Evolutionary conservation across 2,113 vertebrate genomes (phyloP), one percentile per base, ranked within the genome.

Genomic region (Oophaga pumilio): DNA sequence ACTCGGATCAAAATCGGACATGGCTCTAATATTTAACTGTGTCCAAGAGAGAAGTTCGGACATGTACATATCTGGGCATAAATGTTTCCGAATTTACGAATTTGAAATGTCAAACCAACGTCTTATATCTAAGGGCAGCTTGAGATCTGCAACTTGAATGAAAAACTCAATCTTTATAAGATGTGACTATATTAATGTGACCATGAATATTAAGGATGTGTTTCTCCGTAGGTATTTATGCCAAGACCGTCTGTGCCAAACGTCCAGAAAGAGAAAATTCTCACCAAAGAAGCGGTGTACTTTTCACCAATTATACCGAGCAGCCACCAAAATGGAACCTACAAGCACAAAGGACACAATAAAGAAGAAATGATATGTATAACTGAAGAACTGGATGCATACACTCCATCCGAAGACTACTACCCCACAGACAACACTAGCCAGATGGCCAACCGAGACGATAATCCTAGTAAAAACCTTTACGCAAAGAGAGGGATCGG

Each of bases 401-500:
- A 91, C 10, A 4, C 13, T 66, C 74, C 81, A 85, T 91, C 90
- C 90, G 92, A 43, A 86, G 89, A 0, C 60, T 33, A 56, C 50
- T 86, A 52, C 60, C 24, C 49, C 8, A 57, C 26, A 53, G 18
- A 73, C 26, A 80, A 68, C 50, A 71, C 62, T 90, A 92, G 0
- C 71, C 92, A 0, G 91, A 94, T 18, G 94, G 93, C 0, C 93
- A 78, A 28, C 91, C 86, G 91, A 90, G 83, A 92, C 90, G 0
- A 92, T 93, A 22, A 17, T 88, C 0, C 80, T 10, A 90, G 33
- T 93, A 93, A 73, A n/a, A 78, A 87, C 33, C 6, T 50, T 87
- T 81, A 81, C 64, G 59, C 93, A 0, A 91, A 92, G 76, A 92
- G 96, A 4, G 97, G 96, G 33, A 96, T 97, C 90, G 96, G 97